phyloP scores from a whole-genome alignment of 2,113 vertebrate genomes.

The Paedocypris sp. region DNA sequence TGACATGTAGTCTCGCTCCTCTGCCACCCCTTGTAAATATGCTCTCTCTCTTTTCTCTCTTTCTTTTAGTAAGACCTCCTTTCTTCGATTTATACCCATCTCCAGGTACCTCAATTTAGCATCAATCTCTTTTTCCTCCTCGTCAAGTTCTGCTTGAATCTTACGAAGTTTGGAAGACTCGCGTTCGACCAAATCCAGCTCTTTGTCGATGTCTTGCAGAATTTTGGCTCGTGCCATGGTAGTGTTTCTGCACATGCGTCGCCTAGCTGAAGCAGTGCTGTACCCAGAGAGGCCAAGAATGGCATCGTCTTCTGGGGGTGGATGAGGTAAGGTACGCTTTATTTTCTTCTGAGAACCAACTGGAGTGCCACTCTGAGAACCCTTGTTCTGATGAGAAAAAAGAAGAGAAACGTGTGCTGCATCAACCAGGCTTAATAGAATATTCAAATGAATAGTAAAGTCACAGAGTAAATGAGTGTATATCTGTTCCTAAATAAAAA shows the following conservation, averaged over 20 bases:
- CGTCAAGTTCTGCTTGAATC: constrained; percentile 95
- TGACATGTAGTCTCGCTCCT: constrained; percentile 98
- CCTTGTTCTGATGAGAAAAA: constrained; percentile 58
- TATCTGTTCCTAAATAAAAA: not conserved
- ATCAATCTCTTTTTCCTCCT: constrained; percentile 98
- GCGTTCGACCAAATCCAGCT: constrained; percentile 90
- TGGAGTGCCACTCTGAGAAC: constrained; percentile 57
- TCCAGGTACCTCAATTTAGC: constrained; percentile 94
- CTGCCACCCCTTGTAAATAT: constrained; percentile 94
- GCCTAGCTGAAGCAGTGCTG: constrained; percentile 75
- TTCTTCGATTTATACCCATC: constrained; percentile 97
- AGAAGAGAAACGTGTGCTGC: no score
- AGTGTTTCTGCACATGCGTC: constrained; percentile 85
- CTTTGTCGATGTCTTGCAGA: constrained; percentile 95
- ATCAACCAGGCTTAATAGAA: no score
- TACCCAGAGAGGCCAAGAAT: constrained; percentile 68
- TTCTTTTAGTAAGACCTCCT: constrained; percentile 93
- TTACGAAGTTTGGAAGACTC: constrained; percentile 97
- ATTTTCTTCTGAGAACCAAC: constrained; percentile 87
- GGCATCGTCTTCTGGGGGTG: constrained; percentile 81
- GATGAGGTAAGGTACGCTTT: constrained; percentile 91
- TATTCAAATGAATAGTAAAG: no score
- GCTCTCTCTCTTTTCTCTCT: constrained; percentile 93
- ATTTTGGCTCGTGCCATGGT: constrained; percentile 98
- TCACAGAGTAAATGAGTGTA: no score